These are phyloP conservation scores for Hirundo rustica DNA, from an alignment of 2,797 vertebrate genomes.

Conservation along the genomic window DNA sequence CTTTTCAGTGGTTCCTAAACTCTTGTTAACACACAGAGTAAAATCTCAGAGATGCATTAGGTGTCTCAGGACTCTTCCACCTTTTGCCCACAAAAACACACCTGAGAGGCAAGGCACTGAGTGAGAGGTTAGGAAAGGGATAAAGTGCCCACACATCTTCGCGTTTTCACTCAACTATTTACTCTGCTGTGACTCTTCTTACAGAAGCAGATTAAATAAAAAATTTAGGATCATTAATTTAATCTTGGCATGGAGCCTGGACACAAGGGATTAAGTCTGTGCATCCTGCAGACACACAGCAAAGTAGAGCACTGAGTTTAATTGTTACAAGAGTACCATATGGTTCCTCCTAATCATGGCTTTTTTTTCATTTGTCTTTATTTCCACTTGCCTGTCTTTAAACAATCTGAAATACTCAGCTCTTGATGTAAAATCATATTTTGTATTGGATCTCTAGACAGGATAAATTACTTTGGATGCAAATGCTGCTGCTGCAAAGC, in stretches of 20 bases:
- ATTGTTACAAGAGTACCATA: conserved; percentile 33
- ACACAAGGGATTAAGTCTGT: conserved; percentile 39
- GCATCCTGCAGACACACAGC: conserved; percentile 12
- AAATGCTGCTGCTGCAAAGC: neutral
- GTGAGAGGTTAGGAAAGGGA: neutral
- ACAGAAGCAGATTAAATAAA: conserved; percentile 47
- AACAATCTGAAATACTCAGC: neutral
- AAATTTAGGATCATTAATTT: conserved; percentile 44
- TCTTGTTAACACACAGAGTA: neutral
- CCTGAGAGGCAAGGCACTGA: accelerated
- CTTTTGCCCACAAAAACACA: neutral
- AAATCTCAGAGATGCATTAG: neutral
- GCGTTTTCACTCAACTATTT: conserved; percentile 6
- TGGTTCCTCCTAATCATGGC: neutral
- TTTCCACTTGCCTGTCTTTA: neutral
- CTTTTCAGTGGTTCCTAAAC: neutral
- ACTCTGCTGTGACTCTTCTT: neutral
- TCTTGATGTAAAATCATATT: neutral
- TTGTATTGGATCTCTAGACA: neutral
- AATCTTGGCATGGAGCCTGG: conserved; percentile 34
- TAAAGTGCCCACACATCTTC: neutral
- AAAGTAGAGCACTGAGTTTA: conserved; percentile 25
- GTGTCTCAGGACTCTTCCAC: neutral
- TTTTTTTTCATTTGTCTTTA: neutral
- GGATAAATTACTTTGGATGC: neutral